Evolutionary conservation across 1,140 invertebrate species (phyloP), one percentile per base, ranked within the genome.

Genomic region (Andricus grossulariae): DNA sequence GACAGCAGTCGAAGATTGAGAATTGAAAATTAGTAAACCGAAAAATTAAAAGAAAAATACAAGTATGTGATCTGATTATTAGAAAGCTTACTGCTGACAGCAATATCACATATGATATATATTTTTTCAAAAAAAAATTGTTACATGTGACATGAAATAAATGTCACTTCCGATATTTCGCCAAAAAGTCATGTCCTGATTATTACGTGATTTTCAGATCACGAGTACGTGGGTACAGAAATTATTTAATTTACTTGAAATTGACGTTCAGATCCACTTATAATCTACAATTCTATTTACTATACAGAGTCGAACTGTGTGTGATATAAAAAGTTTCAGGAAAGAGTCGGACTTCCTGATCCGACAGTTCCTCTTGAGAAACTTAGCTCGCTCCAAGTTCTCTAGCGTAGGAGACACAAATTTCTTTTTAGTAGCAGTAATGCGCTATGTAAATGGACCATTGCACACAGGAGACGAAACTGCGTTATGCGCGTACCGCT

Each of bases 381-480:
- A 78, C 57, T 60, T 72, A 39, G 71, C 73, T 60, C 50, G 25
- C 54, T 55, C 51, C 18, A 32, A 52, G 54, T 50, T 72, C 18
- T 32, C 12, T 51, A 49, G 45, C 50, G 57, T 74, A 21, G 15
- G 32, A 18, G 39, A 15, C 71, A 66, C 32, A 25, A 71, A 73
- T 49, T 72, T 57, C 72, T 80, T 79, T 82, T 81, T 76, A 75
- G 80, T 73, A 77, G 66, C 80, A 54, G 80, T 79, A 82, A 85
- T 74, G 80, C 78, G 77, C 80, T 79, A 83, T 87, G 85, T 86
- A 79, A 86, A 86, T 81, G 74, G 82, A 25, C 72, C 73, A 79
- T 72, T 45, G 32, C 25, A 32, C 74, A 70, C 19, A 10, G 49
- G 71, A 54, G 72, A 49, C 55, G 54, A 79, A 82, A 75, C 75